Percentiles rank a stretch among this genome's conserved stretches.
These are phyloP conservation scores for Portevinia maculata DNA, from an alignment of 2,888 invertebrate species.

Conservation along the genomic window DNA sequence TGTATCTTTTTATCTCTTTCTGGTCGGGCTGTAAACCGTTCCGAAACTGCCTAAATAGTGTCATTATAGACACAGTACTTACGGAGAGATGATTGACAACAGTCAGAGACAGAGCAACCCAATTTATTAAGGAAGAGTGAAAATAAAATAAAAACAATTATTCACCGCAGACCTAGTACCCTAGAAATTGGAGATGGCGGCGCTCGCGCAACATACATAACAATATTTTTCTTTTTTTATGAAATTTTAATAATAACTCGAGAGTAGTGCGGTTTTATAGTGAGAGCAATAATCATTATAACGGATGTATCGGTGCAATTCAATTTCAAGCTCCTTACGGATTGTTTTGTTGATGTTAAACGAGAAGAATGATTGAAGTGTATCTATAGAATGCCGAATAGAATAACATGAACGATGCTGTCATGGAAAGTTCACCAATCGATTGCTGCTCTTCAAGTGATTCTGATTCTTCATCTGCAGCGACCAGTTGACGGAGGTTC, in stretches of 20 bases:
- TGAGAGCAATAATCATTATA: not conserved
- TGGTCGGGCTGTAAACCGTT: slow-evolving; percentile 11
- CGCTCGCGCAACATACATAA: slow-evolving; percentile 49
- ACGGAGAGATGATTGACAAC: slow-evolving; percentile 42
- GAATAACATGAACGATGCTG: slow-evolving; percentile 75
- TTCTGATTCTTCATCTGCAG: slow-evolving; percentile 45
- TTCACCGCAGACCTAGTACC: slow-evolving; percentile 73
- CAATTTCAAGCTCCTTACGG: slow-evolving; percentile 7
- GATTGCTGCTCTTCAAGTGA: slow-evolving; percentile 48
- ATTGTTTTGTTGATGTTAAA: slow-evolving; percentile 22
- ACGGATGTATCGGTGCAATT: slow-evolving; percentile 26
- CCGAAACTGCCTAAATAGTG: slow-evolving; percentile 46
- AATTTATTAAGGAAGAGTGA: slow-evolving; percentile 62
- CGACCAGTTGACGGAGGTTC: slow-evolving; percentile 67
- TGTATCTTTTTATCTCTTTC: slow-evolving; percentile 28
- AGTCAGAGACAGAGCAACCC: slow-evolving; percentile 29
- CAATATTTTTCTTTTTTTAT: slow-evolving; percentile 39
- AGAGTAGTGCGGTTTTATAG: not conserved
- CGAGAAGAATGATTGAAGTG: slow-evolving; percentile 33
- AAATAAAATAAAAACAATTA: slow-evolving; percentile 33
- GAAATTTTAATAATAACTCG: slow-evolving; percentile 26
- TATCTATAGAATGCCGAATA: slow-evolving; percentile 36
- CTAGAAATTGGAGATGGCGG: slow-evolving; percentile 67
- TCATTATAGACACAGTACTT: slow-evolving; percentile 53
- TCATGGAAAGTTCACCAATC: slow-evolving; percentile 75